These are phyloP conservation scores for Tinamus major DNA, from an alignment of 2,797 vertebrate species.

Conservation along the genomic window DNA sequence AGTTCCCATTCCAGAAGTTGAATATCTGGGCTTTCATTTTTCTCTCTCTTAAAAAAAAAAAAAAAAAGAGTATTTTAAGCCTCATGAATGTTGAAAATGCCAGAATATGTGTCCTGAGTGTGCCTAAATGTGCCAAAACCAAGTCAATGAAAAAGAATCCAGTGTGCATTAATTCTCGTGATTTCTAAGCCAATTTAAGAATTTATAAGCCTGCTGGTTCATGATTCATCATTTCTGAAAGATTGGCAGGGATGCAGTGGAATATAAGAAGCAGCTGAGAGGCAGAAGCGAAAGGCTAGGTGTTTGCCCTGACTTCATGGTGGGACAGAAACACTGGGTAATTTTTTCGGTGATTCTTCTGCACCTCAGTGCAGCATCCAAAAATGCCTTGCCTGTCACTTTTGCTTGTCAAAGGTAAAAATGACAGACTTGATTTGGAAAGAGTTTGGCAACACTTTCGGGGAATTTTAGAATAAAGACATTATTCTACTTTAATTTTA, in stretches of 20 bases:
- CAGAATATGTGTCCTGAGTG: background rate
- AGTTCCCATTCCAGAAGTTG: background rate
- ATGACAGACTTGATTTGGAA: background rate
- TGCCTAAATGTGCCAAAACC: slow-evolving; percentile 8
- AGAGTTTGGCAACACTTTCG: background rate
- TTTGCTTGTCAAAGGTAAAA: background rate
- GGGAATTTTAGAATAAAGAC: background rate
- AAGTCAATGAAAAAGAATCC: background rate
- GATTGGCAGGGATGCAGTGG: slow-evolving; percentile 18
- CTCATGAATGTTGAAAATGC: background rate
- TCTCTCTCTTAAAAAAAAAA: rapidly evolving
- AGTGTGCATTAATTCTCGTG: background rate
- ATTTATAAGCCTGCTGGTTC: slow-evolving; percentile 15
- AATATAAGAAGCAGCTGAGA: slow-evolving; percentile 45
- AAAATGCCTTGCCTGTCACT: background rate
- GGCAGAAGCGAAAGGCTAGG: background rate
- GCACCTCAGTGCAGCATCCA: background rate
- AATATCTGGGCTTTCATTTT: background rate
- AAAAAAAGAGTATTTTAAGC: background rate
- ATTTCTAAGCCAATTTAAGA: slow-evolving; percentile 6
- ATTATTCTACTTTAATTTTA: background rate
- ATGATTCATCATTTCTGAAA: background rate
- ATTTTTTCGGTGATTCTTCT: background rate
- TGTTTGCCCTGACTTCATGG: background rate
- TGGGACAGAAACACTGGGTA: background rate